Conservation (phyloP, 2,888 invertebrate species). For the Perizoma flavofasciatum region DNA sequence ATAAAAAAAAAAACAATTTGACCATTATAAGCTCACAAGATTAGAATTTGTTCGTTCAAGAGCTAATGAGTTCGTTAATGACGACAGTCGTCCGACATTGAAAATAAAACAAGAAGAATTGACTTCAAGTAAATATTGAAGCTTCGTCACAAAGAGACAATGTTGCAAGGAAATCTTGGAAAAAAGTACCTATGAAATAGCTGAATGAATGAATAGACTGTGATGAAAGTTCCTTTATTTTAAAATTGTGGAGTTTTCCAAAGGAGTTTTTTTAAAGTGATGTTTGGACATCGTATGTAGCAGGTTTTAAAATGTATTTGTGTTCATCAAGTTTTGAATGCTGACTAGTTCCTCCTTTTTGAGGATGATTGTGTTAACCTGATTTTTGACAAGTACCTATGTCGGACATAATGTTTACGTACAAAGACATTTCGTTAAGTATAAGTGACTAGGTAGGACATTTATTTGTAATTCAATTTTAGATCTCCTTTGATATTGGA, state of each 20-base stretch:
- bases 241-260: background rate
- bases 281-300: background rate
- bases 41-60: no score
- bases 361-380: no score
- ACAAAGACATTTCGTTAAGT: no score
- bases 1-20: background rate
- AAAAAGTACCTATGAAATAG: background rate
- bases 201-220: background rate
- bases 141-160: background rate
- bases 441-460: no score
- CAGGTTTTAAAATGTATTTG: background rate
- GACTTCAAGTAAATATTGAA: no score
- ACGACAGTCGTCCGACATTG: no score
- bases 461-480: background rate
- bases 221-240: slow-evolving; percentile 5
- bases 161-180: background rate
- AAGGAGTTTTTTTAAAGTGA: background rate
- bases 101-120: no score
- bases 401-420: no score
- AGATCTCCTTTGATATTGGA: background rate
- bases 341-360: background rate
- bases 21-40: no score
- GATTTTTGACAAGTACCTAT: no score
- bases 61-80: no score
- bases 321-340: background rate